phyloP scores from a whole-genome alignment of 2,888 invertebrate species.

The Anoplius nigerrimus region DNA sequence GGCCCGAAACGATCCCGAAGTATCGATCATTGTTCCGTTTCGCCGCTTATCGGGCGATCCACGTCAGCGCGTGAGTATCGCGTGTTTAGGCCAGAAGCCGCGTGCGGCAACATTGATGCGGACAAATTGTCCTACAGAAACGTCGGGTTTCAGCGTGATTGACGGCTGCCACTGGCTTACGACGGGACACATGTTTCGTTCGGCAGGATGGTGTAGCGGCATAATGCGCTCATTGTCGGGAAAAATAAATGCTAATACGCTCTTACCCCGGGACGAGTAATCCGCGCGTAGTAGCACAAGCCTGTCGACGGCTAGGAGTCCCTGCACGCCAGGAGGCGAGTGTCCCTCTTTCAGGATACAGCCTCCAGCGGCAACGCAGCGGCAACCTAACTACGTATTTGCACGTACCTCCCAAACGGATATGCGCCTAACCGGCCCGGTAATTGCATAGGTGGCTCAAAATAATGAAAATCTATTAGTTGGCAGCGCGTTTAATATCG shows the following conservation, averaged over 20 bases:
- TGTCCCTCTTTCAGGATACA: slow-evolving; percentile 50
- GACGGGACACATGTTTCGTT: too few relatives aligned
- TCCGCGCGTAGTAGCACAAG: slow-evolving; percentile 41
- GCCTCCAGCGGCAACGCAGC: slow-evolving; percentile 26
- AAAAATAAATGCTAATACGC: slow-evolving; percentile 48
- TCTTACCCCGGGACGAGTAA: slow-evolving; percentile 26
- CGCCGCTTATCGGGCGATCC: not conserved
- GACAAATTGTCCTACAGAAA: too few relatives aligned
- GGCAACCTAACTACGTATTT: slow-evolving; percentile 46
- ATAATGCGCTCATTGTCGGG: slow-evolving; percentile 19
- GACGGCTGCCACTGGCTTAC: too few relatives aligned
- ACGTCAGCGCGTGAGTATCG: too few relatives aligned
- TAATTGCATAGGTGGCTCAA: slow-evolving; percentile 58
- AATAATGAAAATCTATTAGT: slow-evolving; percentile 69
- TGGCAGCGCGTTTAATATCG: slow-evolving; percentile 47
- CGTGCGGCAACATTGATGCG: not conserved
- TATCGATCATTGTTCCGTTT: slow-evolving; percentile 39
- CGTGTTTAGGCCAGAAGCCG: too few relatives aligned
- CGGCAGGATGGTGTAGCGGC: too few relatives aligned
- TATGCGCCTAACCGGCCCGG: slow-evolving; percentile 40
- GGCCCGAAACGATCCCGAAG: slow-evolving; percentile 38
- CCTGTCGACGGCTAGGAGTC: slow-evolving; percentile 52
- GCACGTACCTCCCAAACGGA: slow-evolving; percentile 49
- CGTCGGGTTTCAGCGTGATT: too few relatives aligned
- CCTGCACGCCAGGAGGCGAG: slow-evolving; percentile 45